Percentiles rank a stretch among this genome's conserved stretches.
Evolutionary conservation across 2,797 vertebrate genomes (phyloP).

Genomic region (Propithecus perrieri): DNA sequence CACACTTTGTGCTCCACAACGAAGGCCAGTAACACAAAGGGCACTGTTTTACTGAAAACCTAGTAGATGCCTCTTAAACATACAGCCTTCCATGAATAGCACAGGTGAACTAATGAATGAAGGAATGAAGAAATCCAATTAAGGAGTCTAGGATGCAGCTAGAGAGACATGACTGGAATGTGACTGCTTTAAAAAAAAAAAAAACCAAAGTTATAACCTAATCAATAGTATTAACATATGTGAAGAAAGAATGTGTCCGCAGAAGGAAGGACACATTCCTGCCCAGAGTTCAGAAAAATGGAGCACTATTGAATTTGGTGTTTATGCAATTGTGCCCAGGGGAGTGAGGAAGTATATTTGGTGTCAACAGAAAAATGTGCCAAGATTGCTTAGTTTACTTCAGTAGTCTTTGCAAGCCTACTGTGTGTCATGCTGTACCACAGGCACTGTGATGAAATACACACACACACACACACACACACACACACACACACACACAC

Average conservation of each 20-base stretch:
- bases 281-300: conserved; percentile 44
- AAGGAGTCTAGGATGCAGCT: neutral
- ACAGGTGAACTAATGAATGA: conserved; percentile 51
- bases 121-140: conserved; percentile 53
- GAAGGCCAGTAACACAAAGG: neutral
- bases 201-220: conserved; percentile 47
- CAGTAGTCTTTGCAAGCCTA: neutral
- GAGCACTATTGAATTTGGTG: conserved; percentile 21
- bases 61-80: neutral
- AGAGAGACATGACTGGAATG: conserved; percentile 17
- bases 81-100: neutral
- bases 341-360: neutral
- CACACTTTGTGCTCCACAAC: neutral
- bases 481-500: neutral
- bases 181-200: neutral
- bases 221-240: conserved; percentile 59
- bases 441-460: neutral
- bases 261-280: neutral
- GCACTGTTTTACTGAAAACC: neutral
- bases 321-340: conserved; percentile 41
- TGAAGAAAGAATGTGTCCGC: conserved; percentile 56
- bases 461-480: neutral
- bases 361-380: neutral
- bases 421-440: neutral
- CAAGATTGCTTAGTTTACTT: neutral